Base-by-base conservation (phyloP, 2,113 vertebrate genomes). In the Stegastes partitus region DNA sequence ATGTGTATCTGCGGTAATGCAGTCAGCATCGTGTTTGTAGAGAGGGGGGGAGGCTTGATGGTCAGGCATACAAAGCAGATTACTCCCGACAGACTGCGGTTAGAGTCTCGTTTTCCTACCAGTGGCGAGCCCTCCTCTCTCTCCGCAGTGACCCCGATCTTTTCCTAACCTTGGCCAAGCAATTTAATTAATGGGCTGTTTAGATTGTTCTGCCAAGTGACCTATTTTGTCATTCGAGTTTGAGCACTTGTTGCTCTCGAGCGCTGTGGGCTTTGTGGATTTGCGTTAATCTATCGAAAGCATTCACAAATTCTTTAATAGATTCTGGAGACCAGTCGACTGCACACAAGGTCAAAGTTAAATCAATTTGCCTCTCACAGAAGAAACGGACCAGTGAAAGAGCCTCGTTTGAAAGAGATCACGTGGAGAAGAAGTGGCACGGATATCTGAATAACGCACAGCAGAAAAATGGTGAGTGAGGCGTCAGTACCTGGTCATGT, bases 41-140 rank as follows among this genome's bases (percentile, higher is more conserved):
- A 39, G 54, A n/a, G 2, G 42, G 4, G 21, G 57, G 39, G 34
- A 51, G 16, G 21, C 53, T 55, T 22, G 25, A 34, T 39, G 39
- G 72, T 65, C 61, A 10, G 12, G 64, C 12, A 37, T n/a, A 37
- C 7, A 50, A 75, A 50, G 31, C 54, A 9, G 62, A 66, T 57
- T 25, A 66, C 14, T 51, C 51, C 19, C 15, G 19, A 61, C 42
- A 31, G 22, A 50, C 42, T 26, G 31, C 0, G 5, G 28, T 19
- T 39, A 5, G 5, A 14, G n/a, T 31, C 39, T 44, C 26, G 23
- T 74, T n/a, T 14, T 56, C 53, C 3, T 45, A 28, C 66, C 51
- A 54, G 50, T 42, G 0, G 34, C 21, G n/a, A n/a, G n/a, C n/a
- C n/a, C n/a, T 39, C n/a, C 34, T 10, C 28, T 15, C 16, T 56